Conservation (phyloP, 2,888 invertebrate genomes). For the Ophion slaviceki region DNA sequence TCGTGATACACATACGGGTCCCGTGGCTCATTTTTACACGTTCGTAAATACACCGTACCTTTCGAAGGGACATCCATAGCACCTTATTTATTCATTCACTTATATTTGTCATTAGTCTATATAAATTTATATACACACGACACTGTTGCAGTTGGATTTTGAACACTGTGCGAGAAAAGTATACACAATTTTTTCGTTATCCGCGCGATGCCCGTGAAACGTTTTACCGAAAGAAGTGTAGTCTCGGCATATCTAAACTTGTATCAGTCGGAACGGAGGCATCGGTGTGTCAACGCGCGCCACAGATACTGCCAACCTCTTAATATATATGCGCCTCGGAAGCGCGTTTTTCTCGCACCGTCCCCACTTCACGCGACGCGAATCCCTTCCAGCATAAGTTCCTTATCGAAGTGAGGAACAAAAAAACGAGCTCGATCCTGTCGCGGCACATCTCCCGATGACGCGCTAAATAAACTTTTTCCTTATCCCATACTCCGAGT, state of each 20-base stretch:
- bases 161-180: background rate
- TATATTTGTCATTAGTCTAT: background rate
- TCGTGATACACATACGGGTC: background rate
- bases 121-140: background rate
- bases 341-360: slow-evolving; percentile 29
- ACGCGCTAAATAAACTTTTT: background rate
- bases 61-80: slow-evolving; percentile 38
- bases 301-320: background rate
- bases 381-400: slow-evolving; percentile 3
- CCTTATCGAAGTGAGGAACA: background rate
- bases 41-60: slow-evolving; percentile 15
- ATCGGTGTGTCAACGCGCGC: slow-evolving; percentile 63
- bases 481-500: background rate
- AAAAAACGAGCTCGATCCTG: slow-evolving; percentile 2
- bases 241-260: slow-evolving; percentile 60
- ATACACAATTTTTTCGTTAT: background rate
- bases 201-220: background rate
- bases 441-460: background rate
- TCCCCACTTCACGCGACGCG: slow-evolving; percentile 8
- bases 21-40: too few relatives aligned
- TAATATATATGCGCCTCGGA: slow-evolving; percentile 8
- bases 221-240: slow-evolving; percentile 1
- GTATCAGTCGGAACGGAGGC: slow-evolving; percentile 58
- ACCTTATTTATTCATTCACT: background rate
- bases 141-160: background rate